A percentile compares a stretch with the other conserved stretches of the same genome.
phyloP scores from a whole-genome alignment of 2,888 invertebrate genomes.

The Folsomia manolachei region DNA sequence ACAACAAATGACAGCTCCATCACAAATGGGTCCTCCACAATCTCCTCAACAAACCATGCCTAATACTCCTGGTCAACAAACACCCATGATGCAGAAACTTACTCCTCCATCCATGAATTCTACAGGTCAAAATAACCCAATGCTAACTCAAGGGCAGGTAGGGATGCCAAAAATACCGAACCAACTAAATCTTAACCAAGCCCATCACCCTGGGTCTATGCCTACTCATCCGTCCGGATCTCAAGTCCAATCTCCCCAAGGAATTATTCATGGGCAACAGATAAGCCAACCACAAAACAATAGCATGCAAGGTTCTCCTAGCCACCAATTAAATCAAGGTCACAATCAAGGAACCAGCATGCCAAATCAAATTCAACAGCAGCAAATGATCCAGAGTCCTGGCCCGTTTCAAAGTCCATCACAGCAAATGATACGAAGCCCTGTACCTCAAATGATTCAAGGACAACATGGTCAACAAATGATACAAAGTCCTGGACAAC shows the following conservation, averaged over 20 bases:
- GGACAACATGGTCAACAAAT: slow-evolving; percentile 7
- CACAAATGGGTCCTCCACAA: neutral
- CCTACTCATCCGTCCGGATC: neutral
- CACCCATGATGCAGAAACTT: neutral
- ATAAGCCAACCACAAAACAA: neutral
- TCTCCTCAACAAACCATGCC: neutral
- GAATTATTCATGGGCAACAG: neutral
- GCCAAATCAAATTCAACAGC: neutral
- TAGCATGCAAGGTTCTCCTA: neutral
- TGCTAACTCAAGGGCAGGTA: neutral
- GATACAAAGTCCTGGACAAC: slow-evolving; percentile 17
- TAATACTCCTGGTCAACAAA: neutral
- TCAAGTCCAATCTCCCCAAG: neutral
- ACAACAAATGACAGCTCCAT: neutral
- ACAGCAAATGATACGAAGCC: neutral
- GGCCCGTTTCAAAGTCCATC: neutral
- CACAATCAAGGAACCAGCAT: neutral
- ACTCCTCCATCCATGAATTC: neutral
- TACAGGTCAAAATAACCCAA: neutral
- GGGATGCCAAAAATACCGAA: neutral
- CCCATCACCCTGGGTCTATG: neutral
- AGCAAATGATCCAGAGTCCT: neutral
- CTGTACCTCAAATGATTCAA: slow-evolving; percentile 21
- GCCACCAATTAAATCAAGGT: neutral
- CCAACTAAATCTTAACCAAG: neutral